Conservation (phyloP, 2,888 invertebrate genomes). For the Xanthorhoe spadicearia region DNA sequence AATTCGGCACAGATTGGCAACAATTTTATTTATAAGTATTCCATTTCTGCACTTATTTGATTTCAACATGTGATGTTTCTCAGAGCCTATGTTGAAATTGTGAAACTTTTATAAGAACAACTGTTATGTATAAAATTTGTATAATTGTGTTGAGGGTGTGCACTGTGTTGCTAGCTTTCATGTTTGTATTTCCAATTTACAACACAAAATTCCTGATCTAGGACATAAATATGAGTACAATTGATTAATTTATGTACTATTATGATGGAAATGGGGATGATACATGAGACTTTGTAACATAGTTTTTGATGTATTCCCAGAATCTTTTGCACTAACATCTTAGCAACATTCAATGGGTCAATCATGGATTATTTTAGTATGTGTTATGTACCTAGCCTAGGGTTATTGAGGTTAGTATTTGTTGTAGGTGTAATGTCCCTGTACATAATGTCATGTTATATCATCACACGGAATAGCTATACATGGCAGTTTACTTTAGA, state of each 20-base stretch:
- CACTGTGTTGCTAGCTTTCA: slow-evolving; percentile 22
- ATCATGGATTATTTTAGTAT: slow-evolving; percentile 25
- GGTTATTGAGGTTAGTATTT: slow-evolving; percentile 12
- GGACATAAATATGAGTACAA: background rate
- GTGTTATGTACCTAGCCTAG: slow-evolving; percentile 20
- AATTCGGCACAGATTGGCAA: slow-evolving; percentile 42
- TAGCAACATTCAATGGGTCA: slow-evolving; percentile 13
- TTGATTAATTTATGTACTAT: slow-evolving; percentile 7
- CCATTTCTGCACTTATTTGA: slow-evolving; percentile 55
- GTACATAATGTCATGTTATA: slow-evolving; percentile 14
- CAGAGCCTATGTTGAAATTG: slow-evolving; percentile 62
- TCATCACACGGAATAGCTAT: slow-evolving; percentile 3
- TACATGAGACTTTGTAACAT: slow-evolving; percentile 8
- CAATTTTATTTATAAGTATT: slow-evolving; percentile 48
- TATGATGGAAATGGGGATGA: background rate
- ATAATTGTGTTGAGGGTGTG: slow-evolving; percentile 57
- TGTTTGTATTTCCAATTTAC: slow-evolving; percentile 10
- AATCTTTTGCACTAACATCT: slow-evolving; percentile 19
- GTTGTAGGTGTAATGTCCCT: slow-evolving; percentile 16
- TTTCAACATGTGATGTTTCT: slow-evolving; percentile 56
- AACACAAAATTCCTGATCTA: slow-evolving; percentile 2
- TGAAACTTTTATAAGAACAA: slow-evolving; percentile 67
- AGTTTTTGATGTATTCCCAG: slow-evolving; percentile 14
- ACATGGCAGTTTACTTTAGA: background rate
- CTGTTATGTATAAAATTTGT: slow-evolving; percentile 70